phyloP scores from a whole-genome alignment of 2,888 invertebrate genomes.

The Melinaea menophilus region DNA sequence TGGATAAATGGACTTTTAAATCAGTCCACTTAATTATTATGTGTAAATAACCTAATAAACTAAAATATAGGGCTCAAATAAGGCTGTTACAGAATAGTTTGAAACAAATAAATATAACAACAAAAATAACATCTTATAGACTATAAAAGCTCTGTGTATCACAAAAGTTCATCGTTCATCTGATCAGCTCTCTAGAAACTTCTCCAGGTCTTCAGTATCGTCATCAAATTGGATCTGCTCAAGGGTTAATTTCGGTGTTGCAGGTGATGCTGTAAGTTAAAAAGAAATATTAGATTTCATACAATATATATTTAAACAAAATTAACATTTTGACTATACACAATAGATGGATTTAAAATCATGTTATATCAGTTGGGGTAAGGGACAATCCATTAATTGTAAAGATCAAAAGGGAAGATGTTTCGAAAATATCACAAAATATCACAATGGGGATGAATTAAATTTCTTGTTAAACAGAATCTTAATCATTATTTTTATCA shows the following conservation, averaged over 20 bases:
- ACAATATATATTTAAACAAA: too few species aligned
- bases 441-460: too few species aligned
- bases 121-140: conserved; percentile 39
- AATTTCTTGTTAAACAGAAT: too few species aligned
- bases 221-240: conserved; percentile 68
- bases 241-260: conserved; percentile 50
- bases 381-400: too few species aligned
- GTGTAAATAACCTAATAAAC: conserved; percentile 19
- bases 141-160: conserved; percentile 49
- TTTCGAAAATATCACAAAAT: too few species aligned
- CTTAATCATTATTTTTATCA: too few species aligned
- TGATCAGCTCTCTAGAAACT: conserved; percentile 64
- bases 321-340: too few species aligned
- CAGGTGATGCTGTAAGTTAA: conserved; percentile 46
- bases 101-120: conserved; percentile 42
- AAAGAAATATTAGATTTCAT: not conserved
- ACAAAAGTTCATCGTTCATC: conserved; percentile 24
- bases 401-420: too few species aligned
- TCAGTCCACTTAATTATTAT: not conserved
- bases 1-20: conserved; percentile 7
- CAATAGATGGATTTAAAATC: too few species aligned
- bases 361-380: too few species aligned
- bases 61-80: not conserved
- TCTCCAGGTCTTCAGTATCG: conserved; percentile 58
- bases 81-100: conserved; percentile 16